Evolutionary conservation across 2,888 invertebrate genomes (phyloP), one percentile per base, ranked within the genome.

Genomic region (Drosophila borborema): DNA sequence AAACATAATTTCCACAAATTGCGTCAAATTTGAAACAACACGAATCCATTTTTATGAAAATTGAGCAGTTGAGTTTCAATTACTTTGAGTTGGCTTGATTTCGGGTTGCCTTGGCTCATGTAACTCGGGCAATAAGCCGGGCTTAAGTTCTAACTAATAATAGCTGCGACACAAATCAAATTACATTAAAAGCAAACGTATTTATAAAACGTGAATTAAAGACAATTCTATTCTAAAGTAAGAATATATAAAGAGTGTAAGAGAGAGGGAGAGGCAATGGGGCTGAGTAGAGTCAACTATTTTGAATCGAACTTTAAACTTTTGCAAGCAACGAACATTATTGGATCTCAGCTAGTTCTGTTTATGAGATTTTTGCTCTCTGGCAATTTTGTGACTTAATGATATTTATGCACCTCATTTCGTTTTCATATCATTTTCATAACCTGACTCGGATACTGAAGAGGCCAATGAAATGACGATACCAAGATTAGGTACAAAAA

Each of bases 41-140:
- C 16, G 10, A 36, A 51, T 51, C 34, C 51, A 51, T 51, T 54
- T 54, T 54, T 38, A 38, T 54, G 53, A 36, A 54, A 54, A 38
- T 38, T 54, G 20, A 54, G 51, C 51, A 51, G 34, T 34, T 51
- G 51, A 36, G 51, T 34, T 51, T 20, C 46, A 62, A 46, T 62
- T 61, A 9, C 36, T 31, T 46, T 6, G 46, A 23, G 46, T 23
- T 46, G 46, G 46, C 12, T 23, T 46, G 2, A 6, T 5, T 5
- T 45, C 20, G 0, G 14, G 6, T 20, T 20, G 45, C 28, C n/a
- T 5, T n/a, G n/a, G n/a, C 34, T 6, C 12, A 12, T 6, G 31
- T 18, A 10, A 48, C 3, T 9, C 48, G 48, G 7, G 16, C 48
- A 8, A 31, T 48, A 49, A 49, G 49, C 31, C 49, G 7, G 7